A percentile compares a stretch with the other conserved stretches of the same genome.
These are phyloP conservation scores for Melipona beecheii DNA, from an alignment of 2,888 invertebrate genomes.

Conservation along the genomic window DNA sequence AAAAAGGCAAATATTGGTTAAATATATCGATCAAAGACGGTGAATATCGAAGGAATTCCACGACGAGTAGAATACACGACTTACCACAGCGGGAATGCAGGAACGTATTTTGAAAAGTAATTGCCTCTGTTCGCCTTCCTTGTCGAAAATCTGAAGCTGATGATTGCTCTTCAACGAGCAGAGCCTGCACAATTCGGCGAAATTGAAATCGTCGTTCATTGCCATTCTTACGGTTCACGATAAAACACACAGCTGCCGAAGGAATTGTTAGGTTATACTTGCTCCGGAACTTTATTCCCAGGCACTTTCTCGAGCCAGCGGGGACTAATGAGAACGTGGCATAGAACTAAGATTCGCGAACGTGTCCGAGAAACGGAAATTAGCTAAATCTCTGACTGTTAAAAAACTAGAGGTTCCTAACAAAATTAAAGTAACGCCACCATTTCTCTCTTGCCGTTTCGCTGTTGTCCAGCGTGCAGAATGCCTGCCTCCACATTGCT, in stretches of 20 bases:
- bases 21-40: background rate
- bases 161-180: slow-evolving; percentile 89
- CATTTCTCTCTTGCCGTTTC: slow-evolving; percentile 65
- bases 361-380: background rate
- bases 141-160: slow-evolving; percentile 89
- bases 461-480: slow-evolving; percentile 43
- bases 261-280: slow-evolving; percentile 63
- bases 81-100: slow-evolving; percentile 89
- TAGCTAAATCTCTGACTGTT: slow-evolving; percentile 18
- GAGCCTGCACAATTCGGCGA: slow-evolving; percentile 89
- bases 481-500: slow-evolving; percentile 39
- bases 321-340: background rate
- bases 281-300: background rate
- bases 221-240: slow-evolving; percentile 83
- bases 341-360: background rate
- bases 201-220: slow-evolving; percentile 88
- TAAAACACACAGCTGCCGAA: slow-evolving; percentile 53
- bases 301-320: background rate
- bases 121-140: slow-evolving; percentile 90
- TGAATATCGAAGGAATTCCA: background rate
- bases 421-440: slow-evolving; percentile 68
- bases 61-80: slow-evolving; percentile 73
- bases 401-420: slow-evolving; percentile 47
- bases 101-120: slow-evolving; percentile 89
- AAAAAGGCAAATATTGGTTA: background rate